A percentile compares a stretch with the other conserved stretches of the same genome.
These are phyloP conservation scores for Xerus inauris DNA, from an alignment of 2,113 vertebrate species.

Conservation along the genomic window DNA sequence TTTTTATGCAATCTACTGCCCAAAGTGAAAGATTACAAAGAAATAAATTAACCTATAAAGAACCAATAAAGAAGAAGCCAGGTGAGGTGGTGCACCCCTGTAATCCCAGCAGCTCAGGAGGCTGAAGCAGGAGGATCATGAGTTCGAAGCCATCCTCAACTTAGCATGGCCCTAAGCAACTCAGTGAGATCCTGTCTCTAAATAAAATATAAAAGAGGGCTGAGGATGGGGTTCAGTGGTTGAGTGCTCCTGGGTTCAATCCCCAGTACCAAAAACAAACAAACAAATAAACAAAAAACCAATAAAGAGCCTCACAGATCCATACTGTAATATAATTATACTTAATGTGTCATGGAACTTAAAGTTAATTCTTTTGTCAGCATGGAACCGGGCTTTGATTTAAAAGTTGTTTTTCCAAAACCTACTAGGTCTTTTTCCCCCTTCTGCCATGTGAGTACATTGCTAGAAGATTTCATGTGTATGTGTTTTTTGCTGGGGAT, in stretches of 20 bases:
- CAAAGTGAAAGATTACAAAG: neutral
- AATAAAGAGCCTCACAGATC: no score
- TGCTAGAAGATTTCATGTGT: neutral
- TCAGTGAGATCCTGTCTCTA: no score
- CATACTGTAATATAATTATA: neutral
- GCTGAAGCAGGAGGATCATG: no score
- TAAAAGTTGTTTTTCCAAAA: neutral
- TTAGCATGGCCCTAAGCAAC: no score
- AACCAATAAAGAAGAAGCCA: neutral
- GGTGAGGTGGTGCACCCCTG: neutral
- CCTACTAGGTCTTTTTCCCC: neutral
- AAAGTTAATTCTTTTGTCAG: neutral
- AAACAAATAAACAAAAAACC: no score
- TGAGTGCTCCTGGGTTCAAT: no score
- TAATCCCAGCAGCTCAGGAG: no score
- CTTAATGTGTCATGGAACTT: neutral
- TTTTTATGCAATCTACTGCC: neutral
- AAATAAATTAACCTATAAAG: neutral
- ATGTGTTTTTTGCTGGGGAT: no score
- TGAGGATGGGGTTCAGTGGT: no score
- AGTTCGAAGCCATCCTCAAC: no score
- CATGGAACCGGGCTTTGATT: neutral
- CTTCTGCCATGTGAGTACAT: neutral
- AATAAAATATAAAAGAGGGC: no score
- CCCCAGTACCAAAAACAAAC: no score